Base-by-base conservation (phyloP, 2,888 invertebrate species). In the Penaeus monodon region DNA sequence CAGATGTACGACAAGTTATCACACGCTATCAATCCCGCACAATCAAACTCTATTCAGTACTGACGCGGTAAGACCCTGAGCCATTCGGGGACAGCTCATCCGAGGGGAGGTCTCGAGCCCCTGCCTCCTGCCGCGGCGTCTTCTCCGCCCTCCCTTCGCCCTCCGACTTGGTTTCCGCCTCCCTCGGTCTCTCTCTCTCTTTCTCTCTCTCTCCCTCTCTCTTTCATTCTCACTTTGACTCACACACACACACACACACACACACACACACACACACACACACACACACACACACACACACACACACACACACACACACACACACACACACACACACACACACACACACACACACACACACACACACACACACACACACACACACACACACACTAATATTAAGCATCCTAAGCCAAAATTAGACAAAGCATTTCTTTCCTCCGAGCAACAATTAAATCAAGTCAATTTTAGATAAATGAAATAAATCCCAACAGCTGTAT, bases 21-120 rank as follows among this genome's bases (percentile, higher is more conserved):
- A 85, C 85, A 80, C 74, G 73, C 80, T 80, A 85, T 85, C 85
- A 85, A 85, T 85, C 85, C 85, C 80, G 80, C 85, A 85, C 80
- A 85, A 85, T 85, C 85, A 85, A 80, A 85, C 79, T 85, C 85
- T 85, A 85, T 85, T 85, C 85, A 85, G 70, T 64, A 80, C 38
- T 70, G 85, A 80, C 79, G 64, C 70, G 85, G 79, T 85, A 85
- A 85, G 85, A 70, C 80, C 73, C 65, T 80, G 70, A 78, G 73
- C 80, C 85, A 66, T 66, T 79, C 63, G 65, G 76, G 64, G n/a
- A 73, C 82, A 38, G 77, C 77, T 77, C 76, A 65, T 63, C 83
- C 65, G 57, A 57, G 57, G 57, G 57, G 57, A 57, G 3, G 77
- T 66, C 83, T 77, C 76, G 27, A n/a, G 44, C 10, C 57, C 10